phyloP scores from a whole-genome alignment of 2,113 vertebrate genomes.

The Pycnonotus jocosus region DNA sequence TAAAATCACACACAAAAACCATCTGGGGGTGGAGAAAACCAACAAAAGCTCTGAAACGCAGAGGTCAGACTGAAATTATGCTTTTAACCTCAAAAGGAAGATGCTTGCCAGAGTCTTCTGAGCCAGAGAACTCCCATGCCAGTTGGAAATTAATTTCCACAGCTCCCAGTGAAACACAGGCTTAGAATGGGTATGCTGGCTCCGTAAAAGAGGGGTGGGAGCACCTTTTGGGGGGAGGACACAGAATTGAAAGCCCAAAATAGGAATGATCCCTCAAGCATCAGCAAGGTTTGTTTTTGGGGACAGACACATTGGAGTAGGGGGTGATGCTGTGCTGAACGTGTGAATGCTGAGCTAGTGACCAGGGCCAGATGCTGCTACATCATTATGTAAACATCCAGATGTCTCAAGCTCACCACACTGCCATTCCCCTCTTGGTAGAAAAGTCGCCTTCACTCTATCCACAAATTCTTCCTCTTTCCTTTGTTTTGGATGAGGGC shows the following conservation, averaged over 20 bases:
- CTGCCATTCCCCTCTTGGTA: not conserved
- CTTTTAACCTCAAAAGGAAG: conserved; percentile 56
- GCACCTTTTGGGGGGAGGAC: not conserved
- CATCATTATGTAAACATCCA: conserved; percentile 49
- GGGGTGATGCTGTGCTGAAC: not conserved
- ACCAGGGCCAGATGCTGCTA: not conserved
- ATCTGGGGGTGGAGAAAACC: conserved; percentile 49
- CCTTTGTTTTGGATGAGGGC: not conserved
- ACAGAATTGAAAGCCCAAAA: not conserved
- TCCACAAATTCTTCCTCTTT: not conserved
- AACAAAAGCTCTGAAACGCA: conserved; percentile 40
- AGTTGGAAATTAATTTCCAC: conserved; percentile 21
- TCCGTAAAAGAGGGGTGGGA: not conserved
- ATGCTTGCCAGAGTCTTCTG: conserved; percentile 23
- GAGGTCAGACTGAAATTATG: conserved; percentile 55
- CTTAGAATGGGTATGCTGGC: not conserved
- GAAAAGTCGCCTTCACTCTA: not conserved
- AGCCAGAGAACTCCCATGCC: not conserved
- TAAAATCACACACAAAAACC: conserved; percentile 58
- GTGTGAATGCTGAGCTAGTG: not conserved
- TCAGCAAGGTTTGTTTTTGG: not conserved
- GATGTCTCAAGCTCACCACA: conserved; percentile 21
- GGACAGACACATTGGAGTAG: not conserved
- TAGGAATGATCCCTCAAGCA: not conserved
- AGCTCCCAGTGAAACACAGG: not conserved